Conservation (phyloP, 2,888 invertebrate species). For the Ichneumoninae sp. region DNA sequence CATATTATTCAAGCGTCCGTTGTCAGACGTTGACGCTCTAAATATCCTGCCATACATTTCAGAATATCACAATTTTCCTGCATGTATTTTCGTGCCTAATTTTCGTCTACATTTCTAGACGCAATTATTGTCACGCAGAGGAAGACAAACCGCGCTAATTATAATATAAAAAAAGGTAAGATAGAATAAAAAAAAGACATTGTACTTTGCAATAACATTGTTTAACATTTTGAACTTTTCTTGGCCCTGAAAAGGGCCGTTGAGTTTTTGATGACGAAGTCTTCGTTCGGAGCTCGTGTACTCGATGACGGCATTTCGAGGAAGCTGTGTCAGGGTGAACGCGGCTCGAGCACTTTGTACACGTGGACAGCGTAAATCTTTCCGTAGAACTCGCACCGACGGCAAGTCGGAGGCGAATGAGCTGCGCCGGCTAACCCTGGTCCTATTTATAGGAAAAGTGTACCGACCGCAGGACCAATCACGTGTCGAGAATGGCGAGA, state of each 20-base stretch:
- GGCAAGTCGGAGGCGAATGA: too few relatives aligned
- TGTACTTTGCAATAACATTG: not conserved
- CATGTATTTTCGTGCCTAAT: too few relatives aligned
- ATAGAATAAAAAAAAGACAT: not conserved
- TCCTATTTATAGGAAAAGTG: not conserved
- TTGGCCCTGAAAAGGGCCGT: not conserved
- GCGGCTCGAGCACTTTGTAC: slow-evolving; percentile 14
- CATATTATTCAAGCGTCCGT: too few relatives aligned
- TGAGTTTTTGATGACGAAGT: not conserved
- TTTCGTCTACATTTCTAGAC: not conserved
- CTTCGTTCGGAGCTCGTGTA: not conserved
- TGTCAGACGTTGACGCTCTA: too few relatives aligned
- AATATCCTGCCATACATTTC: too few relatives aligned
- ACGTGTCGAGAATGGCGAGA: slow-evolving; percentile 40
- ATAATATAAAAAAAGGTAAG: not conserved
- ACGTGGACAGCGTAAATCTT: not conserved
- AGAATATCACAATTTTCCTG: too few relatives aligned
- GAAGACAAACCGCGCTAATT: not conserved
- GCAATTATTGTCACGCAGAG: not conserved
- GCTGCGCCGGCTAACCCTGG: too few relatives aligned
- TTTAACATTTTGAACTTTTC: not conserved
- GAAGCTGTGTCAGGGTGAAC: slow-evolving; percentile 59
- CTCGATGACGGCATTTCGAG: slow-evolving; percentile 41
- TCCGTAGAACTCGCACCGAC: not conserved
- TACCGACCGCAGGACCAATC: not conserved